Evolutionary conservation across 53 echinoderm and acorn worm species (phyloP), one percentile per base, ranked within the genome.

Genomic region (Holothuria leucospilota): DNA sequence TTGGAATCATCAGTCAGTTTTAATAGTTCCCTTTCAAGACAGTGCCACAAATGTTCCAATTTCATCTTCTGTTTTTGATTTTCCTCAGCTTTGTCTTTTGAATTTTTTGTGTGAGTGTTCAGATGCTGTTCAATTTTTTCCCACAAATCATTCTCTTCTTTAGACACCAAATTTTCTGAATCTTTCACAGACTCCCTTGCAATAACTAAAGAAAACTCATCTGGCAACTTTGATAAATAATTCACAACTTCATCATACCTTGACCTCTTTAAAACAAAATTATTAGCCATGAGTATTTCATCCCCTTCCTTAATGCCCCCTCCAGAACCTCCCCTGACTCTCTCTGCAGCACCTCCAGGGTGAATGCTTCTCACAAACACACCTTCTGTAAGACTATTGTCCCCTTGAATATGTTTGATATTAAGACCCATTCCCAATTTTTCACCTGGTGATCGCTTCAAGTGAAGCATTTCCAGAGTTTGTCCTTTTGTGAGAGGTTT

Each of bases 351-450:
- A 21, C 99, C 99, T 30, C 89, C 94, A 1, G 84, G 89, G 58
- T 82, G 87, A 38, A 99, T 84, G 59, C 86, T 90, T 85, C 91
- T 90, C 10, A 95, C 91, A 87, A 90, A 95, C 26, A 99, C 95
- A 38, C 90, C 91, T 56, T 96, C 91, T 65, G 93, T 92, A 21
- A 90, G 42, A 60, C 93, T 92, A 77, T 91, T 90, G 29, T 86
- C 82, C 60, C 86, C 91, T 78, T 94, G 86, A 12, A 94, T 94
- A 71, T 93, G 94, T 71, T 99, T 90, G 65, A 99, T 99, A 64
- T 95, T 95, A 24, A 99, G 75, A 6, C 95, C 95, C 99, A 99
- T 99, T 71, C 99, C 99, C 0, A 95, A 92, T 67, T 88, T 90
- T 66, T 95, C 98, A 20, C 95, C 95, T 68, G 86, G 84, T 20